phyloP scores from a whole-genome alignment of 2,888 invertebrate genomes.

The Xanthorhoe spadicearia region DNA sequence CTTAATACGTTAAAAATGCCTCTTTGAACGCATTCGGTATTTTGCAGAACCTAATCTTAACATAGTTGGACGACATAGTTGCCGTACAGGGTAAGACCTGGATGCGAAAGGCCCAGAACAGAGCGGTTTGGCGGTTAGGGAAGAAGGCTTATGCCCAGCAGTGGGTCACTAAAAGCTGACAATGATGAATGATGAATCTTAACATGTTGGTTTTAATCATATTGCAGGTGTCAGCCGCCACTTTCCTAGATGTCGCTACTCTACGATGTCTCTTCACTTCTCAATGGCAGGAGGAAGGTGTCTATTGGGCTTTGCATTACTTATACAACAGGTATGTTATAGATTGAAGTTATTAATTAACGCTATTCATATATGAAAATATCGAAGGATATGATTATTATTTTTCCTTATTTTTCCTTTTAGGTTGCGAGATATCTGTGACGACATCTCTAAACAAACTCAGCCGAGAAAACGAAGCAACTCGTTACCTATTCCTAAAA shows the following conservation, averaged over 20 bases:
- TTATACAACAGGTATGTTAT: conserved; percentile 90
- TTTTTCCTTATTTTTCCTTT: background rate
- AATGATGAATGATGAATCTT: background rate
- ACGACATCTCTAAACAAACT: conserved; percentile 91
- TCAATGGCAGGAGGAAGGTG: conserved; percentile 99
- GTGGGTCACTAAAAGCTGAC: too few relatives aligned
- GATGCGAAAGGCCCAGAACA: too few relatives aligned
- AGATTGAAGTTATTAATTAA: background rate
- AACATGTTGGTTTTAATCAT: background rate
- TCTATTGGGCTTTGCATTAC: conserved; percentile 98
- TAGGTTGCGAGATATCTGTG: conserved; percentile 95
- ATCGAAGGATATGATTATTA: background rate
- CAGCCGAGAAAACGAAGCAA: conserved; percentile 95
- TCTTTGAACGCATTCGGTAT: too few relatives aligned
- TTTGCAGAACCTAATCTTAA: too few relatives aligned
- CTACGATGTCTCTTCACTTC: conserved; percentile 97
- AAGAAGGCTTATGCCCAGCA: too few relatives aligned
- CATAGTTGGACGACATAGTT: too few relatives aligned
- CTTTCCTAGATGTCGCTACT: conserved; percentile 98
- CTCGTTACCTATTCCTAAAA: conserved; percentile 96
- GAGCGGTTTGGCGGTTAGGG: too few relatives aligned
- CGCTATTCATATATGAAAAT: background rate
- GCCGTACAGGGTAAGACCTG: too few relatives aligned
- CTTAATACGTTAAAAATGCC: too few relatives aligned
- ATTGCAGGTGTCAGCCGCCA: conserved; percentile 91